Conservation (phyloP, 2,797 vertebrate genomes). For the Artibeus jamaicensis region DNA sequence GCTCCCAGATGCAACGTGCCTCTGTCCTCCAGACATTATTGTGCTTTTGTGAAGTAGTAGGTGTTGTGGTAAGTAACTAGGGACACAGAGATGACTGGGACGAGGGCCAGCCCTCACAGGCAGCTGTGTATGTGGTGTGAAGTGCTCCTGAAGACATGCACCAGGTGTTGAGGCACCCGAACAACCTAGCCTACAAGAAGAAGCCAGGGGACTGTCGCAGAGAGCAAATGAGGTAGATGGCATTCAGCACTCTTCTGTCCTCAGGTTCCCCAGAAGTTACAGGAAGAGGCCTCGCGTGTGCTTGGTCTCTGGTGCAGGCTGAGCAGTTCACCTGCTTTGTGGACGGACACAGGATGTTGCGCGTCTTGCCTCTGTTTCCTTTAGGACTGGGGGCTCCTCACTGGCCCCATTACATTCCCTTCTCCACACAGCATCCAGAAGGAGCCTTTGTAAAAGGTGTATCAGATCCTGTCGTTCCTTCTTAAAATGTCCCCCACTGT, state of each 20-base stretch:
- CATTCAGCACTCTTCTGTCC: not conserved
- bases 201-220: not conserved
- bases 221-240: not conserved
- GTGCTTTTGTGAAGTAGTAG: not conserved
- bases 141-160: accelerated
- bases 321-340: not conserved
- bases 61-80: not conserved
- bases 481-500: not conserved
- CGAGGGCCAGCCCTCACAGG: not conserved
- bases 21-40: not conserved
- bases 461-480: not conserved
- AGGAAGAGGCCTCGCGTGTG: accelerated
- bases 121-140: not conserved
- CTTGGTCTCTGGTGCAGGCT: not conserved
- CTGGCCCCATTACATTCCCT: not conserved
- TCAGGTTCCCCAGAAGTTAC: not conserved
- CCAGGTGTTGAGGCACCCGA: not conserved
- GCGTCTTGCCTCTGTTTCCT: not conserved
- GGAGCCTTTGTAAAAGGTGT: not conserved
- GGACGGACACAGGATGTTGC: too few relatives aligned
- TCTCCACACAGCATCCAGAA: not conserved
- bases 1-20: not conserved
- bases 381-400: not conserved
- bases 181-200: not conserved
- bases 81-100: not conserved